Percentiles rank a stretch among this genome's conserved stretches.
Conservation (phyloP, 2,113 vertebrate species). For the Scomber colias region DNA sequence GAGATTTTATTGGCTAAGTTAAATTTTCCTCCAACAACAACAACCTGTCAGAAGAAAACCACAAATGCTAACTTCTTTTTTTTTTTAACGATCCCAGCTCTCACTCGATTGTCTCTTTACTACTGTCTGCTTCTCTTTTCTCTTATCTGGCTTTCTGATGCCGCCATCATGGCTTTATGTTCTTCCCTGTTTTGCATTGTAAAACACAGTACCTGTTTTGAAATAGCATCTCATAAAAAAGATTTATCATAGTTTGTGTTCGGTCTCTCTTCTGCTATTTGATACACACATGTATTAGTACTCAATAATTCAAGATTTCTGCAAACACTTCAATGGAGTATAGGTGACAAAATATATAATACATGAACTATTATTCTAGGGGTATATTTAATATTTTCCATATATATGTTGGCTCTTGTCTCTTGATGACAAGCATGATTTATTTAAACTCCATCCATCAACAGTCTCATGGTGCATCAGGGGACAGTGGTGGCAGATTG, state of each 20-base stretch:
- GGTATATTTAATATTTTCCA: no score
- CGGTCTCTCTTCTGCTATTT: not conserved
- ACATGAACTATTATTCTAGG: no score
- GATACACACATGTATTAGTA: no score
- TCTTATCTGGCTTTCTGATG: slow-evolving; percentile 46
- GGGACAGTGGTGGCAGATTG: slow-evolving; percentile 36
- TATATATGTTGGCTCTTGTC: not conserved
- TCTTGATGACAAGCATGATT: not conserved
- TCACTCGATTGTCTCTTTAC: slow-evolving; percentile 19
- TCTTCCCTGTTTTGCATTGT: slow-evolving; percentile 49
- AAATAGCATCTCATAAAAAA: not conserved
- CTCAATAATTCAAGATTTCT: not conserved
- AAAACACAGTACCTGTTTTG: slow-evolving; percentile 17
- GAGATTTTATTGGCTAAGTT: no score
- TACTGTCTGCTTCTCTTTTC: slow-evolving; percentile 43
- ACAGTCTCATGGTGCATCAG: not conserved
- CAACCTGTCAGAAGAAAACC: not conserved
- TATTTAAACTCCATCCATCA: slow-evolving; percentile 16
- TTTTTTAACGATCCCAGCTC: slow-evolving; percentile 13
- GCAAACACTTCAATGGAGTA: not conserved
- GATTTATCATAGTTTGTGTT: not conserved
- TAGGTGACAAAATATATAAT: not conserved
- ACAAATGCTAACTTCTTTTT: not conserved
- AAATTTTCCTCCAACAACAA: no score
- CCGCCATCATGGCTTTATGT: slow-evolving; percentile 14